These are phyloP conservation scores for Diorhabda carinulata DNA, from an alignment of 1,140 invertebrate species.

Conservation along the genomic window DNA sequence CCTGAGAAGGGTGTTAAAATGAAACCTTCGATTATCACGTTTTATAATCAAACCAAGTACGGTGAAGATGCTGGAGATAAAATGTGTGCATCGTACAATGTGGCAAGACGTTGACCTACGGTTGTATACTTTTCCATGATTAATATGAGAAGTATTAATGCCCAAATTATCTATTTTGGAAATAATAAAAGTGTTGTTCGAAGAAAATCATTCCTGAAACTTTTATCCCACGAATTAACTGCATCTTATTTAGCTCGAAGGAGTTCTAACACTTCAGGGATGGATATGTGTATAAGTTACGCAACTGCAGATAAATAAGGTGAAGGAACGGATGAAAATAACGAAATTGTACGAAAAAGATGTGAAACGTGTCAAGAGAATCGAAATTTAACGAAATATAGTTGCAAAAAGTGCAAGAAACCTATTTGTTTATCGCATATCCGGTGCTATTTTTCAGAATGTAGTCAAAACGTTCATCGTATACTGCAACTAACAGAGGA, in stretches of 20 bases:
- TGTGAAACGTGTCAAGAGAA: too few species aligned
- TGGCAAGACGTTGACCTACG: slow-evolving; percentile 20
- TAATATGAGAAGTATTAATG: slow-evolving; percentile 16
- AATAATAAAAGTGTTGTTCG: slow-evolving; percentile 19
- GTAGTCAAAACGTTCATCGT: too few species aligned
- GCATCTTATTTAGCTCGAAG: slow-evolving; percentile 17
- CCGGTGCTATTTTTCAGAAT: too few species aligned
- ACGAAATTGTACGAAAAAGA: too few species aligned
- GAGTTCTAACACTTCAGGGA: slow-evolving; percentile 19
- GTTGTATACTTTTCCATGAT: slow-evolving; percentile 21
- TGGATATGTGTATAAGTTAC: too few species aligned
- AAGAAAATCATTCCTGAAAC: slow-evolving; percentile 22
- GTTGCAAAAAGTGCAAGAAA: too few species aligned
- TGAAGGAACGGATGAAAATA: too few species aligned
- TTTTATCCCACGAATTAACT: slow-evolving; percentile 16
- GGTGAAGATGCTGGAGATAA: slow-evolving; percentile 22
- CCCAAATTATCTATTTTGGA: slow-evolving; percentile 15
- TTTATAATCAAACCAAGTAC: slow-evolving; percentile 20
- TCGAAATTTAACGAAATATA: too few species aligned
- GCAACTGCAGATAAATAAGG: too few species aligned
- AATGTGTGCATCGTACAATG: slow-evolving; percentile 15
- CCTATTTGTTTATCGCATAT: too few species aligned
- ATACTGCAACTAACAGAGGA: too few species aligned
- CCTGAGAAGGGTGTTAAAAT: slow-evolving; percentile 5
- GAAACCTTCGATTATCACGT: slow-evolving; percentile 20